phyloP scores from a whole-genome alignment of 2,888 invertebrate genomes.

The Acanthosepion lycidas region DNA sequence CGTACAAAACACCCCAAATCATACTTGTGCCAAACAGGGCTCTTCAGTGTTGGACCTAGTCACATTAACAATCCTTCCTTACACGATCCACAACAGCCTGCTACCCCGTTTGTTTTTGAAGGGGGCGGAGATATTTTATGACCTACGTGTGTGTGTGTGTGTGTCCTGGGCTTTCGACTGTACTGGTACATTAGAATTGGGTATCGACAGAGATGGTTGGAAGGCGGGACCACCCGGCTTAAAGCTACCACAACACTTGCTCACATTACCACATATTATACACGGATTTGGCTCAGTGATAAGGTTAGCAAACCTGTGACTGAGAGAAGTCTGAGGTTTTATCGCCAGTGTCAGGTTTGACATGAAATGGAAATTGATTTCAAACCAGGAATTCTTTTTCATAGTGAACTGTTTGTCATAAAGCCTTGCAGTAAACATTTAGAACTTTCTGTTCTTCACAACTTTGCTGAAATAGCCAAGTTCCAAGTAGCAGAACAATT shows the following conservation, averaged over 20 bases:
- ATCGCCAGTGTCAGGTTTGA: too few relatives aligned
- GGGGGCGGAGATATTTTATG: background rate
- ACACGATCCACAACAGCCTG: background rate
- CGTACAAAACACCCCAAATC: background rate
- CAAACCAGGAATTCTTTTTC: too few relatives aligned
- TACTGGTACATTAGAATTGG: background rate
- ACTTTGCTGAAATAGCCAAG: too few relatives aligned
- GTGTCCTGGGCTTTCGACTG: background rate
- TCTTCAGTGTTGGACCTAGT: background rate
- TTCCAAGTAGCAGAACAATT: too few relatives aligned
- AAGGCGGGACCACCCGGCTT: conserved; percentile 4
- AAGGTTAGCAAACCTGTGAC: background rate
- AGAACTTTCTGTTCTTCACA: too few relatives aligned
- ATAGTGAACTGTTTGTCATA: too few relatives aligned
- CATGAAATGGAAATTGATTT: too few relatives aligned
- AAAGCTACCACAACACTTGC: conserved; percentile 12
- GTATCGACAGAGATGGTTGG: conserved; percentile 1
- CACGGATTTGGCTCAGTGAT: background rate
- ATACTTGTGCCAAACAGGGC: background rate
- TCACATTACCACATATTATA: too few relatives aligned
- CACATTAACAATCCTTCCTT: background rate
- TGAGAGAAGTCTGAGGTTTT: background rate
- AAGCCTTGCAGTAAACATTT: too few relatives aligned
- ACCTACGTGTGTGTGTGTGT: conserved; percentile 18
- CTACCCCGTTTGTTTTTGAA: background rate